Conservation (phyloP, 1,140 invertebrate genomes). For the Rhyacophila brunnea region DNA sequence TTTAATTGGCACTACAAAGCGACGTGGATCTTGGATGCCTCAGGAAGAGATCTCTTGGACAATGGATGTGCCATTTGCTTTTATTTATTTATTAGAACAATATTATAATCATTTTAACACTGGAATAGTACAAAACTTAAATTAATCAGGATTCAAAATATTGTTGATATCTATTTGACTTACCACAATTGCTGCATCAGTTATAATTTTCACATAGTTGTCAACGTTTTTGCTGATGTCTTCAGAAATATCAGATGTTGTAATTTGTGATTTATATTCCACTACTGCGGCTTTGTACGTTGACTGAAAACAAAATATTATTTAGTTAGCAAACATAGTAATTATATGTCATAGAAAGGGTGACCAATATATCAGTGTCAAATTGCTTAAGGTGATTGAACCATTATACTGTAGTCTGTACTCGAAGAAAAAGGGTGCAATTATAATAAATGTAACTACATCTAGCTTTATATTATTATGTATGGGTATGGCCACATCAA, state of each 20-base stretch:
- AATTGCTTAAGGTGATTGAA: too few relatives aligned
- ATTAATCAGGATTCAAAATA: background rate
- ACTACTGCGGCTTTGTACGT: conserved; percentile 20
- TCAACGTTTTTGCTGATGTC: conserved; percentile 11
- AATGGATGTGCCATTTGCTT: too few relatives aligned
- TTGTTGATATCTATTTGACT: background rate
- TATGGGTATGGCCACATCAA: too few relatives aligned
- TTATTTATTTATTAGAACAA: background rate
- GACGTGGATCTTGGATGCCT: background rate
- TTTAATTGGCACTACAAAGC: too few relatives aligned
- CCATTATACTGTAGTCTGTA: too few relatives aligned
- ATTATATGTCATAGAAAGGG: too few relatives aligned
- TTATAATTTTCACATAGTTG: conserved; percentile 14
- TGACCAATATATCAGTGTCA: too few relatives aligned
- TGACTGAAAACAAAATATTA: conserved; percentile 23
- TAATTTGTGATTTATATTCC: conserved; percentile 7
- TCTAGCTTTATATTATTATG: too few relatives aligned
- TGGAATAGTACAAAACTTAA: background rate
- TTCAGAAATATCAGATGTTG: conserved; percentile 2
- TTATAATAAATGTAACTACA: too few relatives aligned
- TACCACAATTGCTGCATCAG: conserved; percentile 3
- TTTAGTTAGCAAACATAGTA: background rate
- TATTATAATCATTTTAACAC: background rate
- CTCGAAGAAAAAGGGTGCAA: too few relatives aligned
- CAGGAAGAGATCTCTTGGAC: background rate